Conservation (phyloP, 2,797 vertebrate species). For the Smutsia temminckii region DNA sequence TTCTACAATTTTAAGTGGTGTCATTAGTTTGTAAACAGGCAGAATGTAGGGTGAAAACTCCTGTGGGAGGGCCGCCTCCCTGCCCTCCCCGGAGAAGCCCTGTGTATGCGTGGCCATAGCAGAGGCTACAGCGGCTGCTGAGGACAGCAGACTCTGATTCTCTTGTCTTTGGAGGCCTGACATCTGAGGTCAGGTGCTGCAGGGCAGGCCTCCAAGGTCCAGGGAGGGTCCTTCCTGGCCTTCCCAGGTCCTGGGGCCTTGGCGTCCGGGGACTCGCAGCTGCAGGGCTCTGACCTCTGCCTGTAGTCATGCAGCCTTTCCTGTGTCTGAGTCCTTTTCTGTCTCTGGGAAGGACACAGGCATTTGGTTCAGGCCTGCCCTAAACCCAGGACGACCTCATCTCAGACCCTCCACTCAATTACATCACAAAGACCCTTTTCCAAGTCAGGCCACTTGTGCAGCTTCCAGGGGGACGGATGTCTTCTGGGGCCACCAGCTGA, state of each 20-base stretch:
- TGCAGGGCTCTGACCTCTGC: not conserved
- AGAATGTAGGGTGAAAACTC: rapidly evolving
- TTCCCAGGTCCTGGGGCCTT: too few species aligned
- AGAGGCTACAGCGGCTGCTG: not conserved
- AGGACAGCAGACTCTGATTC: not conserved
- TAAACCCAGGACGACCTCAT: not conserved
- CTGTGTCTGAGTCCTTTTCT: not conserved
- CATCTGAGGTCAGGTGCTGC: not conserved
- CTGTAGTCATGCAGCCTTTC: not conserved
- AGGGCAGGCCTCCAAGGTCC: not conserved
- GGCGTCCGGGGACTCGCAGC: not conserved
- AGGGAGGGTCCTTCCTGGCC: not conserved
- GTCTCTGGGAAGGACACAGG: not conserved
- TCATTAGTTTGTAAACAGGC: too few species aligned
- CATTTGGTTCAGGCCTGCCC: not conserved
- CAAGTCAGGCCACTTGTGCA: too few species aligned
- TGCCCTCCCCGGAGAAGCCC: not conserved
- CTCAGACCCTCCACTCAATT: not conserved
- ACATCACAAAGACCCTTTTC: not conserved
- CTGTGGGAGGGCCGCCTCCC: not conserved
- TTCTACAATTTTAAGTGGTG: not conserved
- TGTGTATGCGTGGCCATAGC: not conserved
- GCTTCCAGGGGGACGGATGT: not conserved
- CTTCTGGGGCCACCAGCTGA: too few species aligned
- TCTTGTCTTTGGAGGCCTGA: not conserved